A percentile compares a stretch with the other conserved stretches of the same genome.
phyloP scores from a whole-genome alignment of 1,140 invertebrate genomes.

The Macrobrachium nipponense region DNA sequence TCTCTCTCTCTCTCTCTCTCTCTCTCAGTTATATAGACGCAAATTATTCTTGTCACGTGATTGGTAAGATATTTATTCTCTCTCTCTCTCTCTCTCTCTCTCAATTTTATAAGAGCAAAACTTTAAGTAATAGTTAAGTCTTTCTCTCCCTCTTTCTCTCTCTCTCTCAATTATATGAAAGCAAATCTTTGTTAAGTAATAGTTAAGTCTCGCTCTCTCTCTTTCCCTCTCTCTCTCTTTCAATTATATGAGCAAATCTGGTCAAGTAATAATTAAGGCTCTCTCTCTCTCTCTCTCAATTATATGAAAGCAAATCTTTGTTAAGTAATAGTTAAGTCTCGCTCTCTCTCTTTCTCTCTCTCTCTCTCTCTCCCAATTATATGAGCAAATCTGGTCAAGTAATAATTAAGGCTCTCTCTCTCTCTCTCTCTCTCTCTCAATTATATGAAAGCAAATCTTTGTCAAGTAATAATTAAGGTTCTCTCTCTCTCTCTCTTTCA shows the following conservation, averaged over 20 bases:
- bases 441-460: too few relatives aligned
- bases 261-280: neutral
- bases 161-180: slow-evolving; percentile 20
- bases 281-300: slow-evolving; percentile 1
- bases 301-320: too few relatives aligned
- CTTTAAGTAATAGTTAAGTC: neutral
- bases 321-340: neutral
- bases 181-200: neutral
- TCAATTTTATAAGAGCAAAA: slow-evolving; percentile 17
- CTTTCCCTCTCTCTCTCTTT: slow-evolving; percentile 15
- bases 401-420: neutral
- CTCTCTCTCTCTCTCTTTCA: neutral
- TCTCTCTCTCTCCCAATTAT: neutral
- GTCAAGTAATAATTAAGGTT: too few relatives aligned
- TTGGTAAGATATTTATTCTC: too few relatives aligned
- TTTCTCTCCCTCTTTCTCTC: neutral
- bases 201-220: neutral
- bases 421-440: slow-evolving; percentile 5
- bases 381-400: neutral
- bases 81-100: neutral
- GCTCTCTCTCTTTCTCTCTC: slow-evolving; percentile 28
- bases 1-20: slow-evolving; percentile 29
- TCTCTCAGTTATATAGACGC: neutral
- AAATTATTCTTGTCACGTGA: too few relatives aligned
- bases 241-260: neutral